Base-by-base conservation (phyloP, 1,140 invertebrate species). In the Sinella curviseta region DNA sequence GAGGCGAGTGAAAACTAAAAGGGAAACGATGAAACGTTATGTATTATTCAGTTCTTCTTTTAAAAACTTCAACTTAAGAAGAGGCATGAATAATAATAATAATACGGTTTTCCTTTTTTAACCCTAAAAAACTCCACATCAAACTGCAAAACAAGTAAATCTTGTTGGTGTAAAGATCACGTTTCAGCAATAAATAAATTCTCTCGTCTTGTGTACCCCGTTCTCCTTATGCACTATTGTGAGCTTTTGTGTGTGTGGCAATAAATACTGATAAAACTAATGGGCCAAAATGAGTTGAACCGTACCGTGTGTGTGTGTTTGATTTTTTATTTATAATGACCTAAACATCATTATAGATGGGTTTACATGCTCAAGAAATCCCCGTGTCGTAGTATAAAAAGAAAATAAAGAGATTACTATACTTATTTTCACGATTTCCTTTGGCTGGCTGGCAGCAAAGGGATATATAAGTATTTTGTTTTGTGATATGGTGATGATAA, bases 121-220 rank as follows among this genome's bases (percentile, higher is more conserved):
- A 48, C 39, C 39, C 39, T 48, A 48, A 48, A 48, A 48, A 48
- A n/a, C 39, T 4, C 4, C 39, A 48, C 17, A 17, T 48, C 17
- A 17, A 60, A 60, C n/a, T n/a, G n/a, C n/a, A n/a, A n/a, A n/a
- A n/a, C n/a, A n/a, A n/a, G n/a, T n/a, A n/a, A n/a, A n/a, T n/a
- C n/a, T 60, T 26, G 55, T 60, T 60, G 8, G n/a, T 60, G 55
- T 60, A 60, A 60, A 60, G 55, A 60, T 60, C 55, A 60, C 55
- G 55, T 60, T 60, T 60, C 55, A 26, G 55, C 55, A 60, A 60
- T 60, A 60, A 60, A 60, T 60, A 60, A n/a, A 60, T n/a, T 60
- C 55, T 26, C 55, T 60, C 3, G 55, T 60, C n/a, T n/a, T n/a
- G n/a, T n/a, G n/a, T n/a, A n/a, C n/a, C n/a, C n/a, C n/a, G n/a